A percentile compares a stretch with the other conserved stretches of the same genome.
Conservation (phyloP, 2,113 vertebrate species). For the Poicephalus gulielmi region DNA sequence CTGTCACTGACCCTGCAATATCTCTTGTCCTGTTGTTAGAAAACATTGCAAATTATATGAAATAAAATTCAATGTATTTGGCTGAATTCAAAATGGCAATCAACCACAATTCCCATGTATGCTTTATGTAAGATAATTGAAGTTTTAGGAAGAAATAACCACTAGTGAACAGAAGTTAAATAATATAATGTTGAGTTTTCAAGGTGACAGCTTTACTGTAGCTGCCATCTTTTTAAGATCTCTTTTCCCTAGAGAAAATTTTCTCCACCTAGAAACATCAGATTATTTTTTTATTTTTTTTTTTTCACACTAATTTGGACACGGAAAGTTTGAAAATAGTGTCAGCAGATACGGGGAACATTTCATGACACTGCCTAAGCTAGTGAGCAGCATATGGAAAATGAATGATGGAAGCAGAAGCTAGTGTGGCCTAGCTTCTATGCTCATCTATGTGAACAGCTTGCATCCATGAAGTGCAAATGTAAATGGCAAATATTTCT, state of each 20-base stretch:
- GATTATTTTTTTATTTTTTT: background rate
- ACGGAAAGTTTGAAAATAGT: background rate
- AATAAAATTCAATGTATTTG: background rate
- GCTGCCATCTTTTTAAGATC: background rate
- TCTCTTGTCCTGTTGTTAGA: slow-evolving; percentile 8
- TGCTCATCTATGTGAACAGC: background rate
- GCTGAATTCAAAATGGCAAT: background rate
- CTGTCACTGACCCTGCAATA: background rate
- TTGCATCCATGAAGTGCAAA: background rate
- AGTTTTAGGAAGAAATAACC: background rate
- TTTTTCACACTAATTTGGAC: background rate
- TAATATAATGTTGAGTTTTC: background rate
- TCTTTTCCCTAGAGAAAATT: background rate
- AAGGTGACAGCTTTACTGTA: background rate
- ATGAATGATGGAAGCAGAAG: background rate
- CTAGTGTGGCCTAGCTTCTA: background rate
- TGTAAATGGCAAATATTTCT: background rate
- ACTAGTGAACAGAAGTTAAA: background rate
- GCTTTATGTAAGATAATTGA: background rate
- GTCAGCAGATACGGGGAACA: background rate
- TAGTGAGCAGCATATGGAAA: background rate
- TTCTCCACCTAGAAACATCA: background rate
- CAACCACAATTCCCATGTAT: background rate
- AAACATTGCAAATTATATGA: background rate
- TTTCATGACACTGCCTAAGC: background rate